Percentiles rank a stretch among this genome's conserved stretches.
These are phyloP conservation scores for Prosapia bicincta DNA, from an alignment of 2,888 invertebrate genomes.

Conservation along the genomic window DNA sequence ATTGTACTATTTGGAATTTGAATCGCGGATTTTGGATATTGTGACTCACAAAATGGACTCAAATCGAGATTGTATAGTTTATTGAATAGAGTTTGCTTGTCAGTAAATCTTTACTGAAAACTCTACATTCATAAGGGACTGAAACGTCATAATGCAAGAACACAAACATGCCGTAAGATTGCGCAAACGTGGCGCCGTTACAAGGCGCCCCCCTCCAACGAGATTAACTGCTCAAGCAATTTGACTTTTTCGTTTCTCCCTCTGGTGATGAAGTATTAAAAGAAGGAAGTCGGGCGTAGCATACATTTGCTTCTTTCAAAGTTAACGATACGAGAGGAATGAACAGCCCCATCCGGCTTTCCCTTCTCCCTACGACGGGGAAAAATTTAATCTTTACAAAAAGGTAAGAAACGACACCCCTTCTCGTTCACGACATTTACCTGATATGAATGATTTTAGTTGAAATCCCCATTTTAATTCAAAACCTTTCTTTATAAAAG, in stretches of 20 bases:
- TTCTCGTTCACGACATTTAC: neutral
- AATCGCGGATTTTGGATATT: no score
- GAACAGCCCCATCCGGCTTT: neutral
- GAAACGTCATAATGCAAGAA: no score
- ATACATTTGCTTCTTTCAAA: slow-evolving; percentile 31
- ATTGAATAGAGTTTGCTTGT: no score
- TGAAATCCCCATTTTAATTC: no score
- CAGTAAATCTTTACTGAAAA: no score
- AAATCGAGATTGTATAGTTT: no score
- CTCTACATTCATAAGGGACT: no score
- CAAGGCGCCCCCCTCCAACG: slow-evolving; percentile 10
- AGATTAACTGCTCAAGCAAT: slow-evolving; percentile 24
- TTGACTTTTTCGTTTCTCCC: slow-evolving; percentile 28
- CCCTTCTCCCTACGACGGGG: slow-evolving; percentile 2
- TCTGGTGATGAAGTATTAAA: slow-evolving; percentile 32
- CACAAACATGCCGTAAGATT: no score
- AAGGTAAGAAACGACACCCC: neutral
- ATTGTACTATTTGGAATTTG: no score
- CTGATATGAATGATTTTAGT: neutral
- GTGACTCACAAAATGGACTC: no score
- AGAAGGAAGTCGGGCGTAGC: slow-evolving; percentile 25
- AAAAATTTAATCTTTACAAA: slow-evolving; percentile 24
- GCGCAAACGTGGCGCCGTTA: no score
- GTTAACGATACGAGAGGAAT: slow-evolving; percentile 28
- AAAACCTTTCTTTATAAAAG: no score